phyloP scores from a whole-genome alignment of 2,797 vertebrate genomes.

The Betta splendens region DNA sequence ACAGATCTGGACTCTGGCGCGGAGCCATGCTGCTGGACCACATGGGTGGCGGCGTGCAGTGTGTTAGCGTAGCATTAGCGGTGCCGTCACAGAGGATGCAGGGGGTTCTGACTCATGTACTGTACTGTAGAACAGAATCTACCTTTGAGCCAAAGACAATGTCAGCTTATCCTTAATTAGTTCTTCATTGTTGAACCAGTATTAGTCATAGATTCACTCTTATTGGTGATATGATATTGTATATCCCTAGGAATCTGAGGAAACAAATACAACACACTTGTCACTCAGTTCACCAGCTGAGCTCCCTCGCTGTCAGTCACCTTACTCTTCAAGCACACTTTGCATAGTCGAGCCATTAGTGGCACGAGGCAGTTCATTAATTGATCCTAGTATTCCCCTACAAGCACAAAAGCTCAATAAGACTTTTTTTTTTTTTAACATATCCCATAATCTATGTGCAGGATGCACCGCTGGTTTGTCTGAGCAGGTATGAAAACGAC shows the following conservation, averaged over 20 bases:
- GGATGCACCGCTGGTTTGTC: constrained; percentile 29
- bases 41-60: too few species aligned
- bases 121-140: too few species aligned
- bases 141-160: too few species aligned
- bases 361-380: constrained; percentile 74
- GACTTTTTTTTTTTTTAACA: constrained; percentile 38
- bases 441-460: constrained; percentile 43
- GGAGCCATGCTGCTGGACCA: too few species aligned
- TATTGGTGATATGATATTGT: too few species aligned
- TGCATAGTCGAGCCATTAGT: constrained; percentile 50
- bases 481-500: constrained; percentile 13
- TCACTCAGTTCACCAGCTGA: constrained; percentile 51
- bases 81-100: too few species aligned
- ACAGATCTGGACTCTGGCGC: not conserved
- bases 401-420: constrained; percentile 56
- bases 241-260: too few species aligned
- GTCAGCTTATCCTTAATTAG: too few species aligned
- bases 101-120: too few species aligned
- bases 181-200: too few species aligned
- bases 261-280: constrained; percentile 46
- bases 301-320: constrained; percentile 66
- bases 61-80: too few species aligned
- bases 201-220: too few species aligned
- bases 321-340: constrained; percentile 24
- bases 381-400: constrained; percentile 66